Evolutionary conservation across 2,797 vertebrate genomes (phyloP).

Genomic region (Eleutherodactylus coqui): DNA sequence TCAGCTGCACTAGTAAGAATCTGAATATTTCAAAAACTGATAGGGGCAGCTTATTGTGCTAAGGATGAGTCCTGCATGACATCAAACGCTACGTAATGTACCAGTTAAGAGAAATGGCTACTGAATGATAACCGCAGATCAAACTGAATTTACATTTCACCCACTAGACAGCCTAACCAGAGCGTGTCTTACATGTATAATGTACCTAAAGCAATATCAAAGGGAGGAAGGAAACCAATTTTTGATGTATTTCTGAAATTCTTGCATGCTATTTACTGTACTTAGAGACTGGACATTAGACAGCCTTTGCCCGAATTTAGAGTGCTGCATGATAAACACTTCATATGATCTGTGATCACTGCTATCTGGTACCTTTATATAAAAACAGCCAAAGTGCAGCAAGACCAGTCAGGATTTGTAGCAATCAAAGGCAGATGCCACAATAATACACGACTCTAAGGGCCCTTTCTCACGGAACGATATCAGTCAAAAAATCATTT

Average conservation of each 20-base stretch:
- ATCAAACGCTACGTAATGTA: not conserved
- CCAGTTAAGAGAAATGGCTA: slow-evolving; percentile 14
- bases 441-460: not conserved
- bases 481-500: no score
- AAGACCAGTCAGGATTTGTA: not conserved
- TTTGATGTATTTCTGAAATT: not conserved
- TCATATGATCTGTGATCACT: not conserved
- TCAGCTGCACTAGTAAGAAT: not conserved
- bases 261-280: not conserved
- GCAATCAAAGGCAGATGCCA: not conserved
- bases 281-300: not conserved
- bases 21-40: not conserved
- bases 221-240: not conserved
- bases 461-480: no score
- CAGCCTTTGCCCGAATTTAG: not conserved
- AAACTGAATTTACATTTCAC: not conserved
- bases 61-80: not conserved
- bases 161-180: not conserved
- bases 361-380: not conserved
- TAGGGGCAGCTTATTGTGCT: not conserved
- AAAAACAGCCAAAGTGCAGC: not conserved
- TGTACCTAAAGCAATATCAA: not conserved
- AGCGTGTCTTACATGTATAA: not conserved
- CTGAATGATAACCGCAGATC: not conserved
- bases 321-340: not conserved